A percentile compares a stretch with the other conserved stretches of the same genome.
Evolutionary conservation across 1,140 invertebrate genomes (phyloP).

Genomic region (Magallana ariakensis): DNA sequence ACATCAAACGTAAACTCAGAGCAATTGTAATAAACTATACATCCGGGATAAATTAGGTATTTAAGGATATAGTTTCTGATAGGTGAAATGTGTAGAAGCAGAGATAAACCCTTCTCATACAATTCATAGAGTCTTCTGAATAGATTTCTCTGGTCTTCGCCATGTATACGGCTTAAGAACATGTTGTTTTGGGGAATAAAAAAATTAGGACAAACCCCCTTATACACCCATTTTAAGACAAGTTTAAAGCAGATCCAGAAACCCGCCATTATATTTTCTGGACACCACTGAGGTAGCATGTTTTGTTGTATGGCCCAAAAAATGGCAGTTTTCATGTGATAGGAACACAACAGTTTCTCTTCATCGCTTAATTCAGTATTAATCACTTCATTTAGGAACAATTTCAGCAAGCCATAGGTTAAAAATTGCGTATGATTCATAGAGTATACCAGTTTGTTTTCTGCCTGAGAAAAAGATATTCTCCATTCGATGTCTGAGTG

Average conservation of each 20-base stretch:
- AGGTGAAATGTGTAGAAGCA: not conserved
- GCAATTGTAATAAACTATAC: not conserved
- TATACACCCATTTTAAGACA: constrained; percentile 38
- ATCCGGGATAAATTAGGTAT: not conserved
- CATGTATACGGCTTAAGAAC: constrained; percentile 36
- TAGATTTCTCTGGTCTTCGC: not conserved
- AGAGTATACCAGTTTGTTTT: constrained; percentile 23
- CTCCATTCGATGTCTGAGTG: constrained; percentile 41
- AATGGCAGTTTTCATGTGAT: constrained; percentile 51
- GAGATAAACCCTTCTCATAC: not conserved
- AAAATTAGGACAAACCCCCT: constrained; percentile 46
- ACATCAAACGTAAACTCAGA: not conserved
- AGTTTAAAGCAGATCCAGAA: constrained; percentile 41
- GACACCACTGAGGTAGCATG: not conserved
- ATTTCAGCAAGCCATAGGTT: constrained; percentile 46
- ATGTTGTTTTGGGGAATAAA: constrained; percentile 55
- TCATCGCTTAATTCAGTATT: not conserved
- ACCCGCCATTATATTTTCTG: not conserved
- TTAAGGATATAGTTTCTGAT: not conserved
- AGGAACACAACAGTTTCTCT: constrained; percentile 42
- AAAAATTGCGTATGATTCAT: constrained; percentile 47
- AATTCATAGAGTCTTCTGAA: not conserved
- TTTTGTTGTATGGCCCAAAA: constrained; percentile 47
- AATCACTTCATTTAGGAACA: constrained; percentile 39
- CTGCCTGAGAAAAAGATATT: constrained; percentile 53